These are phyloP conservation scores for Papilio xuthus DNA, from an alignment of 1,140 invertebrate species.

Conservation along the genomic window DNA sequence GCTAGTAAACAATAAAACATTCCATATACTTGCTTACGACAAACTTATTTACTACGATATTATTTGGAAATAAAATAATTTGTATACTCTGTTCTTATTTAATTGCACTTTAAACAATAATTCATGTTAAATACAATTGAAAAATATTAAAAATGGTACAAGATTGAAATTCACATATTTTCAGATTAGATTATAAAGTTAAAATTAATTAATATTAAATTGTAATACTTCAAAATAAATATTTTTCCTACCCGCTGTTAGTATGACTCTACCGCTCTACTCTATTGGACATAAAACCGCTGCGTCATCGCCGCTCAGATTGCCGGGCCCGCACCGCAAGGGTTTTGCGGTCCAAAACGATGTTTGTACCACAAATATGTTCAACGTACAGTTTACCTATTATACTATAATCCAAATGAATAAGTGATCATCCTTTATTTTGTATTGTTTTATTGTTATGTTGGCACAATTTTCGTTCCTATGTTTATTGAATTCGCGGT, in stretches of 20 bases:
- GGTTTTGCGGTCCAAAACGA: conserved; percentile 46
- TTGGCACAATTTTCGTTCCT: neutral
- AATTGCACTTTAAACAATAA: too few species aligned
- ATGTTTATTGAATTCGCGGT: neutral
- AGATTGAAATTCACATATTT: neutral
- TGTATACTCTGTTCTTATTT: too few species aligned
- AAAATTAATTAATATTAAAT: too few species aligned
- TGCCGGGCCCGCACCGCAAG: conserved; percentile 56
- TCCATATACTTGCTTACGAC: too few species aligned
- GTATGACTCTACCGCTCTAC: conserved; percentile 39
- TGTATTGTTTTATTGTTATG: conserved; percentile 10
- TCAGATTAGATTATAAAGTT: neutral
- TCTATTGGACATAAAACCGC: conserved; percentile 61
- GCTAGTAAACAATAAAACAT: too few species aligned
- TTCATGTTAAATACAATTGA: too few species aligned
- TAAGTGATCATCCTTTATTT: conserved; percentile 1
- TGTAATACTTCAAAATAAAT: neutral
- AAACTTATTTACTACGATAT: too few species aligned
- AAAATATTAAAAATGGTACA: neutral
- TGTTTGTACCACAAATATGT: conserved; percentile 27
- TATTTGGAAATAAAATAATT: too few species aligned
- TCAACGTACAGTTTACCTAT: conserved; percentile 20
- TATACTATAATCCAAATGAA: conserved; percentile 32
- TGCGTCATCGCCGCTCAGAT: conserved; percentile 63
- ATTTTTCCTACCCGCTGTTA: conserved; percentile 39